A percentile compares a stretch with the other conserved stretches of the same genome.
These are phyloP conservation scores for Trissonchulus latispiculum DNA, from an alignment of 2,888 invertebrate genomes.

Conservation along the genomic window DNA sequence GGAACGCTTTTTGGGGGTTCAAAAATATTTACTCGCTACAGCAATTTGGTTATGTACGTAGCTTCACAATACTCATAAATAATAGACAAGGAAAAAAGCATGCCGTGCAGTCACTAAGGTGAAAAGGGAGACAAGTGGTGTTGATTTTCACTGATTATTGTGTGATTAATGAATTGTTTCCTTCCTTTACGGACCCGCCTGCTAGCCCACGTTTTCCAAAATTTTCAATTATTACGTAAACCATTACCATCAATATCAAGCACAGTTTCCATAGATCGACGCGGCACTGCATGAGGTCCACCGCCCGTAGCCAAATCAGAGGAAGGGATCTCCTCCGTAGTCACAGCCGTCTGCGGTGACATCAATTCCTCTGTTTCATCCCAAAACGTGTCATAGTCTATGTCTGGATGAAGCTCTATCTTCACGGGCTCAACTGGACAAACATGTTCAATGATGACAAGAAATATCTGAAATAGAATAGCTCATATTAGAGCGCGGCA, in stretches of 20 bases:
- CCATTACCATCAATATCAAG: conserved; percentile 4
- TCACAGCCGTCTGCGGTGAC: background rate
- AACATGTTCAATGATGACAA: conserved; percentile 42
- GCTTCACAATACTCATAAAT: too few species aligned
- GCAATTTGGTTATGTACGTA: too few species aligned
- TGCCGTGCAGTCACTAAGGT: too few species aligned
- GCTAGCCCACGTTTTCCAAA: too few species aligned
- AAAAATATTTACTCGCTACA: too few species aligned
- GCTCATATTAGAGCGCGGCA: too few species aligned
- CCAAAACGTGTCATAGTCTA: conserved; percentile 17
- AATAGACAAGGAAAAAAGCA: too few species aligned
- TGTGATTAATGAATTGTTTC: too few species aligned
- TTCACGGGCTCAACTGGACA: conserved; percentile 35
- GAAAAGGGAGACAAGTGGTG: too few species aligned
- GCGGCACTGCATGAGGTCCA: background rate
- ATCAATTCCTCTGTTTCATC: conserved; percentile 2
- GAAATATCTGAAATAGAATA: conserved; percentile 34
- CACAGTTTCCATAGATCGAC: background rate
- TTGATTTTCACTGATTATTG: too few species aligned
- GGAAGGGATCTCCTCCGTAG: background rate
- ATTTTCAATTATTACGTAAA: background rate
- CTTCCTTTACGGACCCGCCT: too few species aligned
- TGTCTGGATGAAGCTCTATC: conserved; percentile 28
- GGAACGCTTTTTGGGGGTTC: too few species aligned
- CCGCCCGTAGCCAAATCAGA: background rate